These are phyloP conservation scores for Hippopotamyrus pictus DNA, from an alignment of 2,797 vertebrate species.

Conservation along the genomic window DNA sequence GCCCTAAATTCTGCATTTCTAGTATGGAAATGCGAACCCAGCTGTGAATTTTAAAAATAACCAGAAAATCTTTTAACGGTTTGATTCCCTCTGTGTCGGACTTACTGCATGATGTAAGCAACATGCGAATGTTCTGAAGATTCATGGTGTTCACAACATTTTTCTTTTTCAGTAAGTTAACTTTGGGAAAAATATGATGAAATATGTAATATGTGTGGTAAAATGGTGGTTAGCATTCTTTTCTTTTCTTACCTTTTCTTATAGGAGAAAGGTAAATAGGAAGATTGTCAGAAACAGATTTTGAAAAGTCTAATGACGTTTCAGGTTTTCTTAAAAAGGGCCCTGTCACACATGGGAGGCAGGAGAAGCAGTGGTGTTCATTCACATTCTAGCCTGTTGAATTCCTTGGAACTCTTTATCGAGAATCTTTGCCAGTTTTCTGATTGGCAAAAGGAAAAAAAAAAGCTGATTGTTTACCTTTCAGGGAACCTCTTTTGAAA, in stretches of 20 bases:
- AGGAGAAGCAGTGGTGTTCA: not conserved
- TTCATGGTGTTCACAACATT: not conserved
- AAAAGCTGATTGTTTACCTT: conserved; percentile 16
- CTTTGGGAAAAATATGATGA: not conserved
- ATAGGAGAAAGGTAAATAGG: not conserved
- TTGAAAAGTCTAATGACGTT: not conserved
- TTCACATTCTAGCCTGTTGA: not conserved
- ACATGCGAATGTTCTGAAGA: not conserved
- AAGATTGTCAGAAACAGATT: not conserved
- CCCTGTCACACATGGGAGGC: not conserved
- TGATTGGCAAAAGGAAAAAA: not conserved
- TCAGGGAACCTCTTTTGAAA: conserved; percentile 16
- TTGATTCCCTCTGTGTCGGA: not conserved
- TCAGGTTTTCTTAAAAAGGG: not conserved
- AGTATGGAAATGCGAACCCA: not conserved
- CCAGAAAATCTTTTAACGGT: not conserved
- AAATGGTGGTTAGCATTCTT: not conserved
- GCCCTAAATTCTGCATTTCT: not conserved
- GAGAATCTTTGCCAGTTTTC: not conserved
- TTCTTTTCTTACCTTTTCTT: not conserved
- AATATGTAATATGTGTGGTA: not conserved
- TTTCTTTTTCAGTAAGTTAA: not conserved
- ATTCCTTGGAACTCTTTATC: conserved; percentile 1
- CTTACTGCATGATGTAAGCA: not conserved
- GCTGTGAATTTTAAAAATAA: conserved; percentile 1